Evolutionary conservation across 2,888 invertebrate species (phyloP).

Genomic region (Orchesella flavescens): DNA sequence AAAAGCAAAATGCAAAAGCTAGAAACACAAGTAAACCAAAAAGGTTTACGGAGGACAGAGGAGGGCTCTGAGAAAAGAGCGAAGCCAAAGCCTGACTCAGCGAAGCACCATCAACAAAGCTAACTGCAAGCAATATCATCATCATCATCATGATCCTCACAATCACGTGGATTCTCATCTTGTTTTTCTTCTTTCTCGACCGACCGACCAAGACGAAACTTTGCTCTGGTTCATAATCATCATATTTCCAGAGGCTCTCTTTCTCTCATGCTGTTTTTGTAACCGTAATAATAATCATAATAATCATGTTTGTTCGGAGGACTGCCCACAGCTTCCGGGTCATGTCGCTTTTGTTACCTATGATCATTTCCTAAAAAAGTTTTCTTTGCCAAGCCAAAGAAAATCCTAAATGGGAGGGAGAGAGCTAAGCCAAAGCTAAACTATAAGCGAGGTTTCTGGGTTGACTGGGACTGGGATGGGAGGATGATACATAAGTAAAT

Average conservation of each 20-base stretch:
- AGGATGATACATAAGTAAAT: neutral
- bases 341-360: constrained; percentile 23
- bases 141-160: constrained; percentile 12
- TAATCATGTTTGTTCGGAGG: constrained; percentile 32
- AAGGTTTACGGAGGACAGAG: neutral
- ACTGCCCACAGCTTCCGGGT: constrained; percentile 30
- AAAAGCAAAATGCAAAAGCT: constrained; percentile 16
- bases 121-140: constrained; percentile 36
- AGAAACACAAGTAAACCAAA: constrained; percentile 6
- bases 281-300: constrained; percentile 33
- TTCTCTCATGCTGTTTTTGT: constrained; percentile 22
- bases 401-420: neutral
- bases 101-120: neutral
- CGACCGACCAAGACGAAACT: neutral
- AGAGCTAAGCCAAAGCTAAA: neutral
- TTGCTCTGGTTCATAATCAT: constrained; percentile 20
- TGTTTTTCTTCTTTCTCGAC: neutral
- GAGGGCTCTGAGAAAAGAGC: neutral
- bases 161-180: neutral
- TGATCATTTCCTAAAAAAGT: constrained; percentile 6
- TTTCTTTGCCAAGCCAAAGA: neutral
- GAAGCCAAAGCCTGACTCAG: too few relatives aligned
- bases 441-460: neutral
- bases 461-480: neutral
- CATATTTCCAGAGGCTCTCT: constrained; percentile 18